phyloP scores from a whole-genome alignment of 2,888 invertebrate species.

The Schizotus pectinicornis region DNA sequence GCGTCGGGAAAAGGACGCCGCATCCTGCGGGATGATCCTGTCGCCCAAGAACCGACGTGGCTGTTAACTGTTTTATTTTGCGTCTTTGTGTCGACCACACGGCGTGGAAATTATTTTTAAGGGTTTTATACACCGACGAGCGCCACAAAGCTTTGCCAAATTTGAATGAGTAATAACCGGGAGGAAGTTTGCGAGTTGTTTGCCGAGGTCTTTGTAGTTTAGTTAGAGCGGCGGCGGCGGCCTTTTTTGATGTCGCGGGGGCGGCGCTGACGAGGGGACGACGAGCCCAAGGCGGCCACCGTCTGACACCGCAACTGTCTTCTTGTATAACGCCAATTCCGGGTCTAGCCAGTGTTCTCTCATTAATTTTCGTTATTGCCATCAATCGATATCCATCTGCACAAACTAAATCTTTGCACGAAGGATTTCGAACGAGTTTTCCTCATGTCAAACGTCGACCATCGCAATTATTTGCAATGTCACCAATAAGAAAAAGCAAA shows the following conservation, averaged over 20 bases:
- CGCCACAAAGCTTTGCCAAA: slow-evolving; percentile 43
- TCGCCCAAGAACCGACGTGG: slow-evolving; percentile 33
- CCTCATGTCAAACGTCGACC: too few species aligned
- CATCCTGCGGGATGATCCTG: slow-evolving; percentile 8
- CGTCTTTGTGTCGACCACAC: slow-evolving; percentile 48
- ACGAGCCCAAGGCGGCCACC: too few species aligned
- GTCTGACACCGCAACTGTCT: too few species aligned
- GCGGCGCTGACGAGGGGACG: not conserved
- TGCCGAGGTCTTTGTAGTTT: slow-evolving; percentile 27
- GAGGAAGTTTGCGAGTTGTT: slow-evolving; percentile 35
- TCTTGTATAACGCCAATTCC: too few species aligned
- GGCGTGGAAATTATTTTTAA: slow-evolving; percentile 50
- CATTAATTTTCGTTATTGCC: too few species aligned
- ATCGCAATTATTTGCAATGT: too few species aligned
- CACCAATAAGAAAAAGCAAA: too few species aligned
- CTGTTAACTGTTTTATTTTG: slow-evolving; percentile 48
- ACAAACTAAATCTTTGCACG: too few species aligned
- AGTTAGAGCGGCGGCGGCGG: slow-evolving; percentile 2
- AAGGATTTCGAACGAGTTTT: too few species aligned
- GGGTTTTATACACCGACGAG: slow-evolving; percentile 33
- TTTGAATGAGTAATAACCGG: slow-evolving; percentile 38
- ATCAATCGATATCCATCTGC: too few species aligned
- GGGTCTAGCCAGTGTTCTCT: too few species aligned
- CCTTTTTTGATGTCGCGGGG: slow-evolving; percentile 12
- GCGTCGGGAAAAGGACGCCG: slow-evolving; percentile 1